Conservation (phyloP, 2,113 vertebrate species). For the Corythornis vintsioides region DNA sequence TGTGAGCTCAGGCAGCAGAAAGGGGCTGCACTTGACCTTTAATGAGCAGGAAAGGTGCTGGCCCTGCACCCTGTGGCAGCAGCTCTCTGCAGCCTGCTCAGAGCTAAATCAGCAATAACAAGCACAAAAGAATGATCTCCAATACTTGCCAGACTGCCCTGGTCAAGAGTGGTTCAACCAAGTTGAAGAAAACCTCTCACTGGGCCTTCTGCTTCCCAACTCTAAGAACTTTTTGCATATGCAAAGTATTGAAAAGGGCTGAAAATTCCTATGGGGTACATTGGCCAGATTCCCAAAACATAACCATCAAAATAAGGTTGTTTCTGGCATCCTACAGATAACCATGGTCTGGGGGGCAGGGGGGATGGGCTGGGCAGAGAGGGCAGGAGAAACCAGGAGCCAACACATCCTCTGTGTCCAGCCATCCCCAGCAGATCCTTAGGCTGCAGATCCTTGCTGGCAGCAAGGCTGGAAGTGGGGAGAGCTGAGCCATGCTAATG, state of each 20-base stretch:
- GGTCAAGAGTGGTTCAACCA: not conserved
- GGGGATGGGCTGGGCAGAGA: not conserved
- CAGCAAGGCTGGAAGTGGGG: not conserved
- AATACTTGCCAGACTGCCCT: not conserved
- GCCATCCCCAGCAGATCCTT: not conserved
- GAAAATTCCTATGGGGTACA: not conserved
- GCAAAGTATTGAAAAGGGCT: not conserved
- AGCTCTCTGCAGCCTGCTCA: not conserved
- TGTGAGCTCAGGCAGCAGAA: not conserved
- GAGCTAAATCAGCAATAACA: not conserved
- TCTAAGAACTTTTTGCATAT: not conserved
- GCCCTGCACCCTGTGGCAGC: not conserved
- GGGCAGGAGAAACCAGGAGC: not conserved
- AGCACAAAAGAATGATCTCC: not conserved
- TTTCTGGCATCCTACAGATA: not conserved
- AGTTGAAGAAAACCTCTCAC: not conserved
- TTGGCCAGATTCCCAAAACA: not conserved
- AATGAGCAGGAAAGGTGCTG: not conserved
- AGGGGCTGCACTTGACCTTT: not conserved
- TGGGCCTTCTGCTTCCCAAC: not conserved
- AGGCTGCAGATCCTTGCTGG: not conserved
- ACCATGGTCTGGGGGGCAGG: not conserved
- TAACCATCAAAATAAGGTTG: not conserved
- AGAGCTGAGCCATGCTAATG: not conserved
- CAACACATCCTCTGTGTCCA: not conserved